Conservation (phyloP, 1,140 invertebrate genomes). For the Oryzaephilus surinamensis region DNA sequence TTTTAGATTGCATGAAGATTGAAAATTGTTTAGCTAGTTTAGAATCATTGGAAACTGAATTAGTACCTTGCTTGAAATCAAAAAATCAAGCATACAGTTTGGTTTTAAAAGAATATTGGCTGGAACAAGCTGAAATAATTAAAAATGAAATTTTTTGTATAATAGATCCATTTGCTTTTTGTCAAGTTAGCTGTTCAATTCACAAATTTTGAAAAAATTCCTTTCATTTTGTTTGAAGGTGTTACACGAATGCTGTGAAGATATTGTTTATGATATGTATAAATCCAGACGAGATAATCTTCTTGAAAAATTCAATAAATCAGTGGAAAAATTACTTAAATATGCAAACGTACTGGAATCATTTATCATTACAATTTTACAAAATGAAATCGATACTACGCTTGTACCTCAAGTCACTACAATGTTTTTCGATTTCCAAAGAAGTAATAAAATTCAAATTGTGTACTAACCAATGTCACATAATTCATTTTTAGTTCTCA, state of each 20-base stretch:
- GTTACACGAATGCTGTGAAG: constrained; percentile 18
- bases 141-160: constrained; percentile 47
- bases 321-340: background rate
- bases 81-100: constrained; percentile 33
- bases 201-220: background rate
- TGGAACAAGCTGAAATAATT: constrained; percentile 44
- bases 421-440: background rate
- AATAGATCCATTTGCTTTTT: constrained; percentile 54
- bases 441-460: background rate
- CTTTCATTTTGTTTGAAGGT: constrained; percentile 12
- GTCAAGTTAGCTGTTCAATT: constrained; percentile 39
- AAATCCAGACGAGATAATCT: too few relatives aligned
- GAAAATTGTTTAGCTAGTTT: constrained; percentile 51
- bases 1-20: constrained; percentile 46
- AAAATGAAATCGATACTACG: constrained; percentile 1
- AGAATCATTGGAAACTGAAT: constrained; percentile 52
- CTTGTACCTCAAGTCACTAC: constrained; percentile 2
- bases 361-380: background rate
- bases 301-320: background rate
- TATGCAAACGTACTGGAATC: background rate
- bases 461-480: too few relatives aligned
- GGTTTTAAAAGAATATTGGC: constrained; percentile 46
- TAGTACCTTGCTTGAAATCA: constrained; percentile 44
- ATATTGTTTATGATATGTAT: constrained; percentile 15
- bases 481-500: constrained; percentile 20